Base-by-base conservation (phyloP, 2,888 invertebrate genomes). In the Andrena praecox region DNA sequence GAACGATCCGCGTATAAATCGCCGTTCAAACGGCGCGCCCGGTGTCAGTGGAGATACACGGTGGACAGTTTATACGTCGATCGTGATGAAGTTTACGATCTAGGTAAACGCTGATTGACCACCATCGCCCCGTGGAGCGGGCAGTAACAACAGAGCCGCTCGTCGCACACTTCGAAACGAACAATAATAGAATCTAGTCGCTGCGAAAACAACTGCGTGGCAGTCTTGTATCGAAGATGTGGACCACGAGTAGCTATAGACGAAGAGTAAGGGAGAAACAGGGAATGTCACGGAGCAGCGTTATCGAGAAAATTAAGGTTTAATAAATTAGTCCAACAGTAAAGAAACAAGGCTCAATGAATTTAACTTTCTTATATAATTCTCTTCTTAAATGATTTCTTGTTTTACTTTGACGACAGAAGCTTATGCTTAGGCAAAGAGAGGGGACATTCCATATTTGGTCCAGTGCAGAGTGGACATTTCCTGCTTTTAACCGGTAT, bases 11-110 rank as follows among this genome's bases (percentile, higher is more conserved):
- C 89, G 90, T 92, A 85, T 91, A 91, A 92, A 92, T 91, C 90
- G 90, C 85, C 88, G 88, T 86, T 68, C 66, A 76, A 82, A 82
- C 81, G 80, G 48, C 75, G 50, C 50, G 64, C 42, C 67, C 63
- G 67, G 52, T 54, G 73, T 63, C 73, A 62, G 54, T 8, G 64
- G 33, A 27, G 68, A 52, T 20, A 86, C 85, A 80, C 77, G 86
- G 83, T 82, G 70, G 75, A 82, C 84, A 81, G 85, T 84, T 88
- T 89, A 90, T 89, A 85, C 78, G 82, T 83, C 83, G 88, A 89
- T 91, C 90, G 91, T 90, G 89, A 92, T 91, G 91, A 91, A 91
- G 87, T 89, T 89, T 84, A 78, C 85, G 85, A 85, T 89, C 86
- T 84, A 84, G 84, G 71, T 67, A 69, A 78, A 68, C 71, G 64